Conservation (phyloP, 2,888 invertebrate species). For the Campaea margaritaria region DNA sequence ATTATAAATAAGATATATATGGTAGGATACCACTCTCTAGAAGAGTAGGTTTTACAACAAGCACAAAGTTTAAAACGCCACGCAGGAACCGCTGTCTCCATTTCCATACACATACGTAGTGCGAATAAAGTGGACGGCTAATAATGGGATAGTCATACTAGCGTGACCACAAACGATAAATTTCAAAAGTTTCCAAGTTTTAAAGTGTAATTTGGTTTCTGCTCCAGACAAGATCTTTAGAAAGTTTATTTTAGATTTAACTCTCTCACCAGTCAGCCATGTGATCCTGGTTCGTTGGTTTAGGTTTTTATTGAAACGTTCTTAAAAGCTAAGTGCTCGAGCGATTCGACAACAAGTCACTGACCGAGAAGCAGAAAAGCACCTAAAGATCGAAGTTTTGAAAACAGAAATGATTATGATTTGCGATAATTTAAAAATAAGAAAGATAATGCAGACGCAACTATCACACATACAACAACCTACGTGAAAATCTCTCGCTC, state of each 20-base stretch:
- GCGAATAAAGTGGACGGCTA: too few relatives aligned
- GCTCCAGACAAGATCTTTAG: slow-evolving; percentile 26
- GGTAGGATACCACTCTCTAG: too few relatives aligned
- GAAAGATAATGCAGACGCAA: too few relatives aligned
- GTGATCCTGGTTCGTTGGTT: slow-evolving; percentile 22
- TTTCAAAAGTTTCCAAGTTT: slow-evolving; percentile 29
- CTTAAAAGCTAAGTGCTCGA: slow-evolving; percentile 4
- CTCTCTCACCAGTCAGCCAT: slow-evolving; percentile 27
- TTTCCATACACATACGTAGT: too few relatives aligned
- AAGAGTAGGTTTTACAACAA: background rate
- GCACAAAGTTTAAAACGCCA: background rate
- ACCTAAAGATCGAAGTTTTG: too few relatives aligned
- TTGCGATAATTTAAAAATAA: too few relatives aligned
- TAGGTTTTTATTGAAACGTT: slow-evolving; percentile 13
- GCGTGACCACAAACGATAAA: slow-evolving; percentile 25
- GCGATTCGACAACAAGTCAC: slow-evolving; percentile 12
- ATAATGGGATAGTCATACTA: too few relatives aligned
- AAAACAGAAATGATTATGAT: too few relatives aligned
- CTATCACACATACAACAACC: slow-evolving; percentile 2
- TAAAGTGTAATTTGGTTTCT: slow-evolving; percentile 23
- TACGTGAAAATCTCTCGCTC: slow-evolving; percentile 2
- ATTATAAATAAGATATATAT: too few relatives aligned
- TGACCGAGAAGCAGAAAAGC: background rate
- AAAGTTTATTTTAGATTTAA: slow-evolving; percentile 28
- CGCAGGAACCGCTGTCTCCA: too few relatives aligned